Base-by-base conservation (phyloP, 2,888 invertebrate species). In the Athrips mouffetella region DNA sequence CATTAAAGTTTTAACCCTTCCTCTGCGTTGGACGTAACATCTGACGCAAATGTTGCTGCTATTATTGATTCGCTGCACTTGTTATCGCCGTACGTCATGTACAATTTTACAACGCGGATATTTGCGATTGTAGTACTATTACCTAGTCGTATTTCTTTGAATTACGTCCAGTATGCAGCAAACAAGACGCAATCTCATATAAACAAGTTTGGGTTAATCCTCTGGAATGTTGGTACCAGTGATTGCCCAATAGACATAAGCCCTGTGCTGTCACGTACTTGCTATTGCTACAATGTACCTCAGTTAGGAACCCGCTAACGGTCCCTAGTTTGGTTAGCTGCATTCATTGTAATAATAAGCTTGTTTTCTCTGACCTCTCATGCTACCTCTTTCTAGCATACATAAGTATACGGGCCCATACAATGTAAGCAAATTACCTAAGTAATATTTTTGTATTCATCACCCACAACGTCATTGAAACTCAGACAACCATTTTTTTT, bases 1-100 rank as follows among this genome's bases (percentile, higher is more conserved):
- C 68, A 65, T 66, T 58, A 63, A 67, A 68, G 64, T 6, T 59
- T 55, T 70, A 74, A 77, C 78, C 80, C 77, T 76, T 76, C 60
- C 61, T 64, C 59, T 63, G 55, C 57, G 63, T 67, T 63, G 59
- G 58, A 60, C 59, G 51, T 49, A 48, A 60, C 59, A 58, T 58
- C 65, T 63, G 59, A 62, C 62, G 61, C 59, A 60, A 63, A 63
- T 63, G 59, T 54, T 63, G 60, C 53, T 45, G 10, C 25, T 46
- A 27, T 33, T 47, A 39, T 47, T 40, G 35, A 45, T 45, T 45
- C 13, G 25, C 18, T 31, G n/a, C 45, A 45, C 20, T 44, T 44
- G 44, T 44, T 30, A 20, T 30, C 5, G 25, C 23, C n/a, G 33
- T 3, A 16, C 33, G 5, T n/a, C n/a, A n/a, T n/a, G n/a, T n/a